Evolutionary conservation across 1,140 invertebrate genomes (phyloP).

Genomic region (Drosophila nikananu): DNA sequence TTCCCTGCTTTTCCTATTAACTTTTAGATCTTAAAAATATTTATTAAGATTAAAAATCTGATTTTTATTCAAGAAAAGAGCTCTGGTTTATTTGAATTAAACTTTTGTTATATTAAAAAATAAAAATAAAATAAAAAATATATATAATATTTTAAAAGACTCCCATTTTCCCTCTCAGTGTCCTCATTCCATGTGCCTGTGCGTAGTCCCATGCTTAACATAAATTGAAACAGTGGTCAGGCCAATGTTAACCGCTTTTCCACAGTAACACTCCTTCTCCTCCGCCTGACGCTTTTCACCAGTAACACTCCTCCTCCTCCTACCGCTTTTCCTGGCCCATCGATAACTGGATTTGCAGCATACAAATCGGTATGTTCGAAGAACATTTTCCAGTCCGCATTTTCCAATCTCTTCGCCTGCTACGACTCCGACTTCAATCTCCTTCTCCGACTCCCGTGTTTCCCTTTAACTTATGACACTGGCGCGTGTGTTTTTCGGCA

Average conservation of each 20-base stretch:
- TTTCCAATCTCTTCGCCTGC: slow-evolving; percentile 5
- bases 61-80: no score
- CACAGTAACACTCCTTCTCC: background rate
- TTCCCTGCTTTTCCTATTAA: no score
- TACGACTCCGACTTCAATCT: background rate
- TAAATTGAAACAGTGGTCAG: slow-evolving; percentile 75
- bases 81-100: no score
- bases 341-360: slow-evolving; percentile 80
- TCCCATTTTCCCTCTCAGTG: background rate
- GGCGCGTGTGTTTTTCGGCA: slow-evolving; percentile 79
- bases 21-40: no score
- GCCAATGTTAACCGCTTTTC: slow-evolving; percentile 27
- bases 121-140: no score
- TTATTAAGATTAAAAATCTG: no score
- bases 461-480: slow-evolving; percentile 74
- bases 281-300: no score
- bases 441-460: background rate
- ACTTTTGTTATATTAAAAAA: background rate
- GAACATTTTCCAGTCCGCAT: slow-evolving; percentile 38
- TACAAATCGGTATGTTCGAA: slow-evolving; percentile 66
- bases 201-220: slow-evolving; percentile 58
- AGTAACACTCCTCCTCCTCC: background rate
- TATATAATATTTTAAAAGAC: background rate
- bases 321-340: slow-evolving; percentile 6
- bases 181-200: background rate